Base-by-base conservation (phyloP, 2,113 vertebrate genomes). In the Caracal caracal region DNA sequence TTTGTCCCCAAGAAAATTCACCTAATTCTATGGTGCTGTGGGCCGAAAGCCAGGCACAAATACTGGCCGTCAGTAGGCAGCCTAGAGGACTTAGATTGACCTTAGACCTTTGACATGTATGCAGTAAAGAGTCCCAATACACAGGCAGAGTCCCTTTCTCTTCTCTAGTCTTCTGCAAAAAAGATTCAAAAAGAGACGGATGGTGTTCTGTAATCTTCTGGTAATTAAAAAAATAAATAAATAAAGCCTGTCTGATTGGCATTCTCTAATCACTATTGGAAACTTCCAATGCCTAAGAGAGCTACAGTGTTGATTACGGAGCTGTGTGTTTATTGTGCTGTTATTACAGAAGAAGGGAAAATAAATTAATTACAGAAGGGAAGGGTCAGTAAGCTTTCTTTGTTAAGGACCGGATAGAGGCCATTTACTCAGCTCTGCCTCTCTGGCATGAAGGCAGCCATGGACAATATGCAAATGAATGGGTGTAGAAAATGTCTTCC, bases 311-410 rank as follows among this genome's bases (percentile, higher is more conserved):
- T 79, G 53, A 87, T 4, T 30, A 26, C 26, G 51, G 43, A 92
- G 26, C 61, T 88, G 40, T 71, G 70, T 10, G 7, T 89, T 86
- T 84, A 51, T 75, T 53, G 49, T n/a, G 22, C 47, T 82, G 0
- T 63, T 89, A 43, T 84, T 71, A 79, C 3, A 56, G 68, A 95
- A 85, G 71, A 93, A 88, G 65, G 59, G 81, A 86, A 83, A 82
- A 75, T 49, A 40, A 95, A 89, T 78, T 35, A 93, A 71, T 65
- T 70, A 84, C 43, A 4, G 49, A 90, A 73, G 68, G 33, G 56
- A 61, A 26, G 71, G 63, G 59, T 94, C 43, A 35, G 3, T 78
- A 63, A 82, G 22, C 35, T 35, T 30, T 63, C 78, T 66, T 85
- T 35, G 30, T 19, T 53, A 19, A 40, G 53, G 30, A 78, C 83